These are phyloP conservation scores for Phrynocephalus vlangalii DNA, from an alignment of 2,797 vertebrate genomes.

Conservation along the genomic window DNA sequence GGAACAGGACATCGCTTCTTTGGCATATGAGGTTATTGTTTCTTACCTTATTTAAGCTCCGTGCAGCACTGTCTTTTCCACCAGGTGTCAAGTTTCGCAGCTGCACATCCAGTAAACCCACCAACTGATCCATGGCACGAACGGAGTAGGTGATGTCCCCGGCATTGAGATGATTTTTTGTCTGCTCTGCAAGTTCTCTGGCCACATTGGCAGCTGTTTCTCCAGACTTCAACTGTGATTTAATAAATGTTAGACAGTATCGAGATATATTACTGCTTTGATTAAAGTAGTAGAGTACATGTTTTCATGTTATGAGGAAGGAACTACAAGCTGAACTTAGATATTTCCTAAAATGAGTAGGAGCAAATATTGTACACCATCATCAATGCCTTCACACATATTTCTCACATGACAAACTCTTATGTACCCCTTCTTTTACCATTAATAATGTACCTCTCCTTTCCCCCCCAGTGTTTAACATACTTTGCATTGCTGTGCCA, in stretches of 20 bases:
- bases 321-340: not conserved
- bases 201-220: constrained; percentile 96
- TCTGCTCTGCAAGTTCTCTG: constrained; percentile 94
- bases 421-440: not conserved
- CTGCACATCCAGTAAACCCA: constrained; percentile 94
- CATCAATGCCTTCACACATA: too few relatives aligned
- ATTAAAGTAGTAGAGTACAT: not conserved
- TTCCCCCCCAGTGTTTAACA: not conserved
- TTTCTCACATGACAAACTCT: not conserved
- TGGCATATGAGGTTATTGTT: rapidly evolving
- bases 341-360: too few relatives aligned
- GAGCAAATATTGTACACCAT: too few relatives aligned
- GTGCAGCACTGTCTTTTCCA: constrained; percentile 95
- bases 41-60: constrained; percentile 96
- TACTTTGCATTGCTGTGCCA: not conserved
- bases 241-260: constrained; percentile 39
- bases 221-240: constrained; percentile 86
- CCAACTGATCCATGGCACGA: constrained; percentile 94
- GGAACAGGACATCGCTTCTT: too few relatives aligned
- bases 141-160: constrained; percentile 95
- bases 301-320: not conserved
- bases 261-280: constrained; percentile 2
- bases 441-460: not conserved
- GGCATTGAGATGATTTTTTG: constrained; percentile 89
- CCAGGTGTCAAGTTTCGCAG: constrained; percentile 95